Base-by-base conservation (phyloP, 2,888 invertebrate species). In the Heliconius ismenius region DNA sequence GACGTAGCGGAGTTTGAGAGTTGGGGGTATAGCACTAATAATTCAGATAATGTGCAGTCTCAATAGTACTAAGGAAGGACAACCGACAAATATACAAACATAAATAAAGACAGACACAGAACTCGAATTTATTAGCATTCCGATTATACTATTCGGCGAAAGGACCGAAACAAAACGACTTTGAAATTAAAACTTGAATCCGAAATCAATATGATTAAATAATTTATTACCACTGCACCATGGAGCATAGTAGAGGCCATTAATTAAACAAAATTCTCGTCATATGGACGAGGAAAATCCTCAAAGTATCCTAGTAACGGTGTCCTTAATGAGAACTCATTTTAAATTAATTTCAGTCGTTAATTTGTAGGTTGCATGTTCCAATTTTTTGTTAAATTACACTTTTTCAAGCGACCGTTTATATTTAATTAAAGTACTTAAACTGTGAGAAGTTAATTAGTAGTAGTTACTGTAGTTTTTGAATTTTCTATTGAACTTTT, bases 341-440 rank as follows among this genome's bases (percentile, higher is more conserved):
- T 58, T 58, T 58, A 70, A 70, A 70, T 70, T 70, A 58, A 70
- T 70, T 70, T 36, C 70, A 58, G n/a, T 15, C 32, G 58, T 54
- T 70, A 70, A 70, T 70, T 70, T 70, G 32, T 24, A 36, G n/a
- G 58, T 70, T 58, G 70, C 70, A 70, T 70, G 70, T 73, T 60
- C 73, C 39, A 73, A 73, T 73, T 73, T 67, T 73, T 62, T 60
- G 62, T 73, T 73, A 43, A 73, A 73, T 73, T 73, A 73, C 73
- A 73, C 36, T 60, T 62, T 73, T 73, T 62, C 62, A 62, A 39
- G 36, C 62, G 26, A 18, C 60, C 73, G 62, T 73, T 73, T 73
- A 73, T 62, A 73, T 73, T 73, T 73, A 73, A 73, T 73, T 73
- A 43, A 73, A 39, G 60, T 24, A 39, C 39, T 62, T 21, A 62